A percentile compares a stretch with the other conserved stretches of the same genome.
phyloP scores from a whole-genome alignment of 2,797 vertebrate species.

The Onychomys torridus region DNA sequence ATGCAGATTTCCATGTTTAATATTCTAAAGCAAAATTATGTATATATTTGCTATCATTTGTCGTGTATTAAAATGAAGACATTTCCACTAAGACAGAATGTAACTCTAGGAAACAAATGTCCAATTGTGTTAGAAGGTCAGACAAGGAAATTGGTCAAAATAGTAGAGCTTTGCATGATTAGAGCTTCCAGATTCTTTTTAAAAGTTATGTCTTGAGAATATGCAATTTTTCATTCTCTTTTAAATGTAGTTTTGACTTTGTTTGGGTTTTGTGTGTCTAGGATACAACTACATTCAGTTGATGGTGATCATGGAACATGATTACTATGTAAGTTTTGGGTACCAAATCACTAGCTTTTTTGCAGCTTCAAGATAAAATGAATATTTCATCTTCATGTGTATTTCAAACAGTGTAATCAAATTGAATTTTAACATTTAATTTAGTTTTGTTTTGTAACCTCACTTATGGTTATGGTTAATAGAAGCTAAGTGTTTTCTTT shows the following conservation, averaged over 20 bases:
- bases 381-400: conserved; percentile 21
- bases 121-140: conserved; percentile 50
- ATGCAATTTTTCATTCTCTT: not conserved
- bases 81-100: conserved; percentile 57
- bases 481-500: not conserved
- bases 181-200: conserved; percentile 12
- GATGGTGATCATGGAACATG: conserved; percentile 99
- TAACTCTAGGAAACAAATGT: conserved; percentile 61
- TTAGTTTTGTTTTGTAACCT: not conserved
- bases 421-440: not conserved
- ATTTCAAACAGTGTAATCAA: not conserved
- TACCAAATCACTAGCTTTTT: conserved; percentile 99
- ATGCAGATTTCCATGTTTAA: conserved; percentile 73
- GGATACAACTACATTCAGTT: conserved; percentile 99
- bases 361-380: conserved; percentile 96
- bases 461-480: not conserved
- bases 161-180: conserved; percentile 38
- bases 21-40: conserved; percentile 80
- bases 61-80: conserved; percentile 68
- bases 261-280: conserved; percentile 78
- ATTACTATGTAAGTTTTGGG: conserved; percentile 98
- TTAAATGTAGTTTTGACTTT: not conserved
- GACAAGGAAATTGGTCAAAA: not conserved
- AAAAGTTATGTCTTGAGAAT: conserved; percentile 20
- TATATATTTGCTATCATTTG: conserved; percentile 77